Conservation (phyloP, 2,797 vertebrate genomes). For the Muscicapa comitata region DNA sequence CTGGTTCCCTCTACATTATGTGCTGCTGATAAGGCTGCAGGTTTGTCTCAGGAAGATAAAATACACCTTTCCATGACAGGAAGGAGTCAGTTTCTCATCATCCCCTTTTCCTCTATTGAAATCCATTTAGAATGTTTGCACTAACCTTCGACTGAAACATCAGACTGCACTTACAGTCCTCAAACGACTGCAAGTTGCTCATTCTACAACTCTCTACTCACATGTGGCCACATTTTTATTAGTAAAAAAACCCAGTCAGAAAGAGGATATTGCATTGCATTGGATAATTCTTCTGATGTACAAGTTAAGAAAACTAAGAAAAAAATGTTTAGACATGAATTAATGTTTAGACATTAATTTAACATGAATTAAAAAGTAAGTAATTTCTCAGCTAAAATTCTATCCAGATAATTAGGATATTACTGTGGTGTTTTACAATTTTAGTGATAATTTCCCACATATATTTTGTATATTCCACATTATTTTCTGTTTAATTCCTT, state of each 20-base stretch:
- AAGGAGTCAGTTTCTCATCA: background rate
- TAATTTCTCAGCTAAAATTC: background rate
- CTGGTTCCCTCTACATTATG: background rate
- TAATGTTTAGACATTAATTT: background rate
- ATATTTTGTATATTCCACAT: background rate
- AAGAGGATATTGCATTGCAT: background rate
- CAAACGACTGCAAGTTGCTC: background rate
- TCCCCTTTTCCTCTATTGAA: background rate
- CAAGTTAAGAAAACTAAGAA: background rate
- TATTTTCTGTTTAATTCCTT: background rate
- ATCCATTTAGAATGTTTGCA: background rate
- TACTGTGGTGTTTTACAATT: background rate
- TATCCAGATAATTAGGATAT: background rate
- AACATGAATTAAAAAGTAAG: background rate
- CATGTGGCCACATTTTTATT: background rate
- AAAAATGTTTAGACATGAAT: background rate
- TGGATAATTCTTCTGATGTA: background rate
- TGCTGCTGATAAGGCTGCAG: background rate
- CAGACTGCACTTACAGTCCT: background rate
- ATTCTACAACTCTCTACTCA: background rate
- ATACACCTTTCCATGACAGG: background rate
- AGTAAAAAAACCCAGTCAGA: background rate
- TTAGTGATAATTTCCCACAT: background rate
- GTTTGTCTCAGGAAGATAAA: background rate
- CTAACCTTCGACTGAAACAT: fast-evolving